Percentiles rank a stretch among this genome's conserved stretches.
These are phyloP conservation scores for Lerista edwardsae DNA, from an alignment of 2,797 vertebrate species.

Conservation along the genomic window DNA sequence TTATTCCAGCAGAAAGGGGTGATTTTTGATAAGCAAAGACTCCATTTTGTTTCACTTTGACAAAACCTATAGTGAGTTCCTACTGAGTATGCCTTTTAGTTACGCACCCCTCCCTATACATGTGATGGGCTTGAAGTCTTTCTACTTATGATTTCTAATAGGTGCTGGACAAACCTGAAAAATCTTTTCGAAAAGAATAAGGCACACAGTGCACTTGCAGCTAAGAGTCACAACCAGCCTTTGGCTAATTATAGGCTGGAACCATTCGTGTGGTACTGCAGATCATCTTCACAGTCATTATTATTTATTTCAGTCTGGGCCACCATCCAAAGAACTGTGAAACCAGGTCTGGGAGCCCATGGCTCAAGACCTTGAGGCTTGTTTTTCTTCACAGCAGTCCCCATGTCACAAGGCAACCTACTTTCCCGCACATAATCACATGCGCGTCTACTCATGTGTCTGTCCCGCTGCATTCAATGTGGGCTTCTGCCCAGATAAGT, in stretches of 20 bases:
- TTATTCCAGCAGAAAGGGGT: background rate
- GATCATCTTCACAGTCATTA: conserved; percentile 60
- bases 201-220: conserved; percentile 14
- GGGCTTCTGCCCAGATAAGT: too few species aligned
- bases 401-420: background rate
- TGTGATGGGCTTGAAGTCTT: conserved; percentile 13
- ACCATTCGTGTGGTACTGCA: conserved; percentile 45
- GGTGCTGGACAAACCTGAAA: conserved; percentile 20
- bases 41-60: background rate
- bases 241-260: conserved; percentile 53
- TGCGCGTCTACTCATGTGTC: too few species aligned
- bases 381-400: background rate
- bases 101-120: background rate
- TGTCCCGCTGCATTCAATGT: too few species aligned
- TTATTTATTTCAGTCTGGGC: conserved; percentile 62
- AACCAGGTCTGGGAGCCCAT: background rate
- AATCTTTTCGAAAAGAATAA: conserved; percentile 8
- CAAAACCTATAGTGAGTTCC: background rate
- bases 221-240: conserved; percentile 37
- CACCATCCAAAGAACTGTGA: background rate
- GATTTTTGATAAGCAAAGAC: conserved; percentile 33
- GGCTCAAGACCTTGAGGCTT: background rate
- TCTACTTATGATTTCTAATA: background rate
- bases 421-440: too few species aligned
- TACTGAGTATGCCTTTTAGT: background rate